These are phyloP conservation scores for Polyommatus iphigenia DNA, from an alignment of 2,888 invertebrate genomes.

Conservation along the genomic window DNA sequence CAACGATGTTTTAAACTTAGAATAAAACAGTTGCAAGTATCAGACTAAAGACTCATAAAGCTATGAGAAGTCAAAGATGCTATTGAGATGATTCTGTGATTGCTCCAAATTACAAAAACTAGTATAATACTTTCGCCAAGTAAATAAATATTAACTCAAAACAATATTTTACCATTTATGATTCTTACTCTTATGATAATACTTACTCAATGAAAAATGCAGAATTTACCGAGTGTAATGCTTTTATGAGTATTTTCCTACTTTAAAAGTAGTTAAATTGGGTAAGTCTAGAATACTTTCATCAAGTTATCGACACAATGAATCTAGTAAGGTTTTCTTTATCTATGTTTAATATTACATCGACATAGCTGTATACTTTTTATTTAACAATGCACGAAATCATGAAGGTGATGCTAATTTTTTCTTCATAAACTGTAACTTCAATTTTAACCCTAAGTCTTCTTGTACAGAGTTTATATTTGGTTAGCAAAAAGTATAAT, in stretches of 20 bases:
- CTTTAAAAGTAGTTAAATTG: background rate
- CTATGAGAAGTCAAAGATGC: background rate
- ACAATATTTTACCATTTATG: too few relatives aligned
- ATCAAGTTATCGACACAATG: background rate
- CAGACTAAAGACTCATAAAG: background rate
- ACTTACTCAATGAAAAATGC: background rate
- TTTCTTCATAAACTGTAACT: background rate
- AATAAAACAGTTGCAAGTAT: background rate
- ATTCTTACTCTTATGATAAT: too few relatives aligned
- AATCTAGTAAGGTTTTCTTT: background rate
- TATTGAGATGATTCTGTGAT: background rate
- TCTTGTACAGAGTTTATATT: background rate
- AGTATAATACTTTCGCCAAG: too few relatives aligned
- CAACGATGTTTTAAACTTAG: constrained; percentile 8
- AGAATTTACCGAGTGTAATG: background rate
- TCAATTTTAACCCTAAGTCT: background rate
- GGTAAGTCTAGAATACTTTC: background rate
- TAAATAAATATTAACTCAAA: too few relatives aligned
- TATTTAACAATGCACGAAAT: constrained; percentile 28
- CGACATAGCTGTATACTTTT: constrained; percentile 15
- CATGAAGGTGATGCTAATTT: constrained; percentile 27
- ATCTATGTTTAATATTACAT: constrained; percentile 19
- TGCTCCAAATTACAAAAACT: too few relatives aligned
- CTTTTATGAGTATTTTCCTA: background rate
- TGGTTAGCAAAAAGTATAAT: background rate